Base-by-base conservation (phyloP, 2,113 vertebrate genomes). In the Paradisaea rubra region DNA sequence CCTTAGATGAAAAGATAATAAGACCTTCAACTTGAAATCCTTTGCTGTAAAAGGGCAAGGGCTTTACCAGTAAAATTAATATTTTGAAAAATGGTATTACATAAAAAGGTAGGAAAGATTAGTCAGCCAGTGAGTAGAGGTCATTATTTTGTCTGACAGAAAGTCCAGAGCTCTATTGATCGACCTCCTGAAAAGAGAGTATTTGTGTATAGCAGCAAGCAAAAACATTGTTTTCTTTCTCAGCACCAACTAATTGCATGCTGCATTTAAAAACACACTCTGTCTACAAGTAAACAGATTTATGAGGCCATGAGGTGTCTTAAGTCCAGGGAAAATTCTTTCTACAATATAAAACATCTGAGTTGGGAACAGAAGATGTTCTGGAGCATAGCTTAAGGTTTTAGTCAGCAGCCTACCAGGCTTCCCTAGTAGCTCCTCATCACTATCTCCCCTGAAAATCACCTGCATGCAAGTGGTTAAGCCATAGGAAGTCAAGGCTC, bases 51-150 rank as follows among this genome's bases (percentile, higher is more conserved):
- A 76, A 92, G 44, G 30, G 41, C 65, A 78, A 94, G 49, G 91
- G 89, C 69, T 93, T 93, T 92, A 94, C 70, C 63, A 83, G 81
- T 88, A 93, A 96, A 96, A 94, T 81, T 78, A 96, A 8, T 94
- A 92, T 92, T 89, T 91, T 91, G 82, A 93, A 88, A 88, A 96
- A 92, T 0, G 17, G 9, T 84, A 74, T 70, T 86, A 82, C 39
- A 88, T 77, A 47, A 91, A 95, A 93, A 88, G 13, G n/a, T 86
- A 94, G 61, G 81, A 89, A 82, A 93, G 37, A 92, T 92, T 88
- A 89, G 83, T 83, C 84, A 86, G 63, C 5, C 2, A 4, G 18
- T 35, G 68, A 53, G 33, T 10, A 86, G 68, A 85, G 37, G 53
- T 92, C 60, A 93, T 83, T 93, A 88, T 86, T 96, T 79, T 45